phyloP scores from a whole-genome alignment of 1,140 invertebrate genomes.

The Penaeus vannamei region DNA sequence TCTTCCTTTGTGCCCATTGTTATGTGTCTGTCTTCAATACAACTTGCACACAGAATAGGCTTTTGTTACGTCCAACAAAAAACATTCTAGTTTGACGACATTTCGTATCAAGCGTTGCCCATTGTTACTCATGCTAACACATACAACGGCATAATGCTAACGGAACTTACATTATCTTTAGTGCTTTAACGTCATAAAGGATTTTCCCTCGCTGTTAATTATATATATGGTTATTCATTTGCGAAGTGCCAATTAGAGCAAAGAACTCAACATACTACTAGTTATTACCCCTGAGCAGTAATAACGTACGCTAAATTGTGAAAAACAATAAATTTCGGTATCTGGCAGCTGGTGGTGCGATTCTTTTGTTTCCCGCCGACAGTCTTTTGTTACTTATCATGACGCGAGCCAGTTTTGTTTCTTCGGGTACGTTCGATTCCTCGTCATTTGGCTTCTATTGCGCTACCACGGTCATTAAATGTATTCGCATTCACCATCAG shows the following conservation, averaged over 20 bases:
- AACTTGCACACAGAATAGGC: conserved; percentile 54
- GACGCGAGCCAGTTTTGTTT: conserved; percentile 60
- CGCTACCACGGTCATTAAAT: no score
- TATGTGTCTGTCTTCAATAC: conserved; percentile 56
- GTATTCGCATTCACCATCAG: no score
- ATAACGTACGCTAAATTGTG: conserved; percentile 48
- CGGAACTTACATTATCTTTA: neutral
- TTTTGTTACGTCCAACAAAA: conserved; percentile 50
- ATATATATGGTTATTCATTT: no score
- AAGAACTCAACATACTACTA: no score
- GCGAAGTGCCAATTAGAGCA: no score
- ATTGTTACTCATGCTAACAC: conserved; percentile 31
- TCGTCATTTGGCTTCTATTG: conserved; percentile 28
- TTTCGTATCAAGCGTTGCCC: conserved; percentile 47
- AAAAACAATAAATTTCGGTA: conserved; percentile 55
- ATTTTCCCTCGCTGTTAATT: no score
- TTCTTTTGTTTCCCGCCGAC: conserved; percentile 61
- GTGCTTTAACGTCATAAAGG: no score
- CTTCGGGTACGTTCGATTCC: conserved; percentile 37
- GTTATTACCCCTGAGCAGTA: neutral
- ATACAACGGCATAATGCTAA: neutral
- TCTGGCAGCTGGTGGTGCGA: conserved; percentile 53
- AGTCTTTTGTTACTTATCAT: conserved; percentile 63
- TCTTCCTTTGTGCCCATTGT: conserved; percentile 56
- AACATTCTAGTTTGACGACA: conserved; percentile 10